Base-by-base conservation (phyloP, 2,888 invertebrate genomes). In the Hymenopus coronatus region DNA sequence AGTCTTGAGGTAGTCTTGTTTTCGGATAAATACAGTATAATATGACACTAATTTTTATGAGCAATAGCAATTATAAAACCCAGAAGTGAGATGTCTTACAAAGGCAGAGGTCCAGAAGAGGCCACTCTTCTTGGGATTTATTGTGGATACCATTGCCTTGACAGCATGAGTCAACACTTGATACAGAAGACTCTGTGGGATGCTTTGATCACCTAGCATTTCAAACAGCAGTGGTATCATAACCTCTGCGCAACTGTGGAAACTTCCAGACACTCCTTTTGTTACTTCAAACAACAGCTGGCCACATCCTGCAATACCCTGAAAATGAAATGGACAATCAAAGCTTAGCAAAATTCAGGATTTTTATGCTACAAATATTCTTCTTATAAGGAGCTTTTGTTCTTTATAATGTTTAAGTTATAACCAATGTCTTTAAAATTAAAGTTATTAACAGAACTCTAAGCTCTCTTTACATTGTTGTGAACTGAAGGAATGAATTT, bases 261-360 rank as follows among this genome's bases (percentile, higher is more conserved):
- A 97, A 91, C 97, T 96, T 0, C 96, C 96, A 90, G 96, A 94
- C 0, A 98, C 96, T 54, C 98, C 98, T 92, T 96, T 96, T 84
- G 98, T 93, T 89, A 98, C 97, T 94, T 99, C 98, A 94, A 98
- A 99, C 89, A 99, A 94, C 30, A 99, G 94, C 91, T 96, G 96
- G 0, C 98, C 98, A 93, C 98, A 97, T 8, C 99, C 99, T 88
- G 94, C 93, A 27, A 96, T 94, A 90, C 96, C 96, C 96, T 97
- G 93, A 90, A 94, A 94, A 91, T 91, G 90, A 92, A 91, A 90
- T 40, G 9, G 2, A 12, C 30, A 40, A 40, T 40, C 89, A 30
- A 54, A 87, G 33, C n/a, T 28, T 14, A 30, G 14, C 1, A 12
- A 40, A 40, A 0, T 40, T 82, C 12, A 88, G n/a, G 28, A 88